phyloP scores from a whole-genome alignment of 2,888 invertebrate species.

The Drosophila hamatofila region DNA sequence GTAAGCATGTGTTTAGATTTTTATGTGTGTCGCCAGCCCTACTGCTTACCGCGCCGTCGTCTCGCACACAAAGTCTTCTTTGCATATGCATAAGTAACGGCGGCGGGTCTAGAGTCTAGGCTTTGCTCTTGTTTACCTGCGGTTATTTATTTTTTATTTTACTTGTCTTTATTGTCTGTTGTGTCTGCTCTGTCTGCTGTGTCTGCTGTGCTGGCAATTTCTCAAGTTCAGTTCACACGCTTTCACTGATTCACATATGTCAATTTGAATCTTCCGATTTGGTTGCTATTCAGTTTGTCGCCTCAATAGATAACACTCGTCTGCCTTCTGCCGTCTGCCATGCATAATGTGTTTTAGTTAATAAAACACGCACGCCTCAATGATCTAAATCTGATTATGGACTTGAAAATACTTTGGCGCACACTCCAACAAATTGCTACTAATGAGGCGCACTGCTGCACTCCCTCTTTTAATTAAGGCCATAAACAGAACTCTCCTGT shows the following conservation, averaged over 20 bases:
- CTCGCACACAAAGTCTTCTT: conserved; percentile 30
- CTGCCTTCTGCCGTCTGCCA: conserved; percentile 35
- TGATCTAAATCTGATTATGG: conserved; percentile 3
- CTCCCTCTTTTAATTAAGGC: conserved; percentile 57
- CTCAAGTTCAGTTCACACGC: conserved; percentile 85
- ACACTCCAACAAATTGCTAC: conserved; percentile 72
- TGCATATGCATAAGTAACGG: conserved; percentile 55
- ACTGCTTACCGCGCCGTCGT: conserved; percentile 23
- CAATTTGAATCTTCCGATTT: conserved; percentile 61
- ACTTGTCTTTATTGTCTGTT: not conserved
- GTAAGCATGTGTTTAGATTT: conserved; percentile 74
- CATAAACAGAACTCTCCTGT: conserved; percentile 59
- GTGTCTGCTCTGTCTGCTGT: conserved; percentile 36
- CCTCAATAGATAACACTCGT: conserved; percentile 47
- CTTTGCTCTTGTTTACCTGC: conserved; percentile 48
- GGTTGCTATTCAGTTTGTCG: conserved; percentile 43
- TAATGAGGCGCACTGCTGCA: conserved; percentile 61
- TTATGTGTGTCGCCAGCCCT: conserved; percentile 53
- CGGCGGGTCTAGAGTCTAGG: conserved; percentile 29
- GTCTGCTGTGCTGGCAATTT: conserved; percentile 31
- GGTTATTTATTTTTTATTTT: conserved; percentile 21
- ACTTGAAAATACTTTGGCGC: conserved; percentile 35
- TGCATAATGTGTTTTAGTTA: conserved; percentile 61
- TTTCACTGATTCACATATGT: conserved; percentile 80
- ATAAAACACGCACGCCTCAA: conserved; percentile 11